Base-by-base conservation (phyloP, 2,888 invertebrate genomes). In the Coenonympha arcania region DNA sequence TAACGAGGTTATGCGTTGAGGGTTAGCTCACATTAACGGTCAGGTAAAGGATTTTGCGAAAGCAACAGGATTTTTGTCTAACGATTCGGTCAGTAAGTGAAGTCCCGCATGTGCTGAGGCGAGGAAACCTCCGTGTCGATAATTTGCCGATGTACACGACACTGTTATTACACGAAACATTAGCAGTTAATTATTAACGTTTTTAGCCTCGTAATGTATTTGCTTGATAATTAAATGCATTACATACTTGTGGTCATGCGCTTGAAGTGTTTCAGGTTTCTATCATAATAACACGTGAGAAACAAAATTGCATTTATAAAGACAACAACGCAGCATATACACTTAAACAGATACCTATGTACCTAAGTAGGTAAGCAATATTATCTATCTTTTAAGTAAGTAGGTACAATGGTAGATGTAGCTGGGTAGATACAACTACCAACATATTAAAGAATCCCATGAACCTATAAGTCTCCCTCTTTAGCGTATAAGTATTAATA, bases 1-100 rank as follows among this genome's bases (percentile, higher is more conserved):
- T 65, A 63, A 66, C 60, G 59, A 57, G 58, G 63, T 62, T 58
- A 26, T 60, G 60, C 59, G 51, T 55, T 59, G 59, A 61, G 60
- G 57, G 40, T 18, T 6, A 6, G 16, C 15, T 22, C 37, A 37
- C 37, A 37, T 20, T 33, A 8, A 6, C 8, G 16, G 31, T 4
- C 31, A 33, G n/a, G n/a, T n/a, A 24, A 24, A 6, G 24, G 24
- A 6, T 6, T 9, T 6, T 9, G 9, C 24, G 6, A 24, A 8
- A 24, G 8, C 8, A 1, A 24, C 24, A 26, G 8, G n/a, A n/a
- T 9, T 19, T 4, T 4, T 18, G 11, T 9, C 2, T n/a, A 3
- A 1, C n/a, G n/a, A n/a, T n/a, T 11, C 19, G 2, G 20, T 11
- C 6, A 20, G 26, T 40, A 24, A 26, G 39, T 16, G 19, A 9